Conservation (phyloP, 2,113 vertebrate species). For the Austrofundulus limnaeus region DNA sequence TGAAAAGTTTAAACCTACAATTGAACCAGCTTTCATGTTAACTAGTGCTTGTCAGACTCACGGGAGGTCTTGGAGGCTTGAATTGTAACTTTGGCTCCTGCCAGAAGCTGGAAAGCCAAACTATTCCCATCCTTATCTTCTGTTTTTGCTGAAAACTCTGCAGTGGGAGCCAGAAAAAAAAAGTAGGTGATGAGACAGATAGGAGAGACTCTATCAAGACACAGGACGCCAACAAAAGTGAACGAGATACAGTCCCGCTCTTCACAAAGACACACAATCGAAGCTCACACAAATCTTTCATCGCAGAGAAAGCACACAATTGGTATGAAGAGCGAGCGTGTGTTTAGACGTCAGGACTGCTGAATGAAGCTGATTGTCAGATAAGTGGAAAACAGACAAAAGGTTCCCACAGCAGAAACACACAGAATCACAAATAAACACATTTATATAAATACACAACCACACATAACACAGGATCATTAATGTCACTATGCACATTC, state of each 20-base stretch:
- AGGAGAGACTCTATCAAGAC: conserved; percentile 30
- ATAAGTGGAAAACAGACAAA: conserved; percentile 47
- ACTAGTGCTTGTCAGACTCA: conserved; percentile 77
- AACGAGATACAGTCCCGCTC: conserved; percentile 47
- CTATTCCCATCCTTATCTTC: conserved; percentile 87
- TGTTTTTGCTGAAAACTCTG: conserved; percentile 85
- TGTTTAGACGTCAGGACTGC: conserved; percentile 51
- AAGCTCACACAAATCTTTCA: conserved; percentile 29
- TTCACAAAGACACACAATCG: conserved; percentile 34
- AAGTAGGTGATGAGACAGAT: conserved; percentile 57
- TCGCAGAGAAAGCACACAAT: conserved; percentile 7
- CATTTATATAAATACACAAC: conserved; percentile 29
- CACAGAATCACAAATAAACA: conserved; percentile 30
- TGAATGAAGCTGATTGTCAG: conserved; percentile 43
- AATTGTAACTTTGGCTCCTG: conserved; percentile 86
- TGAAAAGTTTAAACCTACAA: neutral
- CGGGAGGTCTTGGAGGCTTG: conserved; percentile 95
- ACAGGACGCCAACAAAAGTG: conserved; percentile 48
- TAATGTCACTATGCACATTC: conserved; percentile 8
- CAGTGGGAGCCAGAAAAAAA: conserved; percentile 32
- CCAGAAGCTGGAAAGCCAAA: conserved; percentile 88
- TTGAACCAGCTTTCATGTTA: neutral
- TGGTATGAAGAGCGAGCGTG: neutral
- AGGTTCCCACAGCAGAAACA: conserved; percentile 24
- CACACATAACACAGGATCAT: conserved; percentile 2